phyloP scores from a whole-genome alignment of 2,888 invertebrate genomes.

The Heteromurus nitidus region DNA sequence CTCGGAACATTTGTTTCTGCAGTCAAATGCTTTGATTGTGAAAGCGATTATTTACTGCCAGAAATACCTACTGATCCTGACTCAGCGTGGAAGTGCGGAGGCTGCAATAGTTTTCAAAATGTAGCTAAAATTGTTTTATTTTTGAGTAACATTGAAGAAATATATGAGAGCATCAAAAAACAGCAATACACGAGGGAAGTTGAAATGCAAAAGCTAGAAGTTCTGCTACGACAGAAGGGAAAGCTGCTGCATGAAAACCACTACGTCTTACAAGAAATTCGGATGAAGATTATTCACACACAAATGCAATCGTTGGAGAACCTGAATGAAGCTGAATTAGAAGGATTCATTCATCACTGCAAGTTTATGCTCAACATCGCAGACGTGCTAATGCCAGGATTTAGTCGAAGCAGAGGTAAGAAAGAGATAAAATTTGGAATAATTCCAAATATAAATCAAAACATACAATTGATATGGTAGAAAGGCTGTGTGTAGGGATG shows the following conservation, averaged over 20 bases:
- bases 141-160: slow-evolving; percentile 48
- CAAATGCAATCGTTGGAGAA: slow-evolving; percentile 48
- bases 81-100: slow-evolving; percentile 63
- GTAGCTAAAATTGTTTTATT: slow-evolving; percentile 60
- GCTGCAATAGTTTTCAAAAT: slow-evolving; percentile 36
- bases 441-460: background rate
- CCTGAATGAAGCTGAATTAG: slow-evolving; percentile 51
- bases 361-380: slow-evolving; percentile 63
- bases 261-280: slow-evolving; percentile 61
- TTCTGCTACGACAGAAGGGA: slow-evolving; percentile 24
- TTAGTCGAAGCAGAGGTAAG: slow-evolving; percentile 61
- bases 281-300: slow-evolving; percentile 54
- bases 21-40: slow-evolving; percentile 66
- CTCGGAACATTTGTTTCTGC: slow-evolving; percentile 63
- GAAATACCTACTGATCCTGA: slow-evolving; percentile 54
- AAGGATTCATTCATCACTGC: slow-evolving; percentile 55
- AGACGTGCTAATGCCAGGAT: slow-evolving; percentile 65
- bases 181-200: slow-evolving; percentile 18
- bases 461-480: background rate
- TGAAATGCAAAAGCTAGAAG: slow-evolving; percentile 53
- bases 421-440: background rate
- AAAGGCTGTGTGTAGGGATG: too few relatives aligned
- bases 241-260: slow-evolving; percentile 60
- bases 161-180: slow-evolving; percentile 49
- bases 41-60: slow-evolving; percentile 59